Conservation (phyloP, 2,888 invertebrate genomes). For the Thelaira solivaga region DNA sequence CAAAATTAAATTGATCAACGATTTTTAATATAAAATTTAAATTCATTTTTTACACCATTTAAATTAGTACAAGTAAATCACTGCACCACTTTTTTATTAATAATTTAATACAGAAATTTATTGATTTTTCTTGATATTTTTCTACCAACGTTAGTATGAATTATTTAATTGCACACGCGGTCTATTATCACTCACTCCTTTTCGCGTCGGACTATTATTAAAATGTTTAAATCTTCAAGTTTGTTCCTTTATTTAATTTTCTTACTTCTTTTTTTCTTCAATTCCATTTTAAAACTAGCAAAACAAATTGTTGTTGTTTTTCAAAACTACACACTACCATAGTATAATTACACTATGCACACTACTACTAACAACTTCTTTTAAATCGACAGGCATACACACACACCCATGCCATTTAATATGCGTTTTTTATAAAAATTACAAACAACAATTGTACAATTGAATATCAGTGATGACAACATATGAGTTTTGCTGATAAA, state of each 20-base stretch:
- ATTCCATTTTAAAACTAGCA: constrained; percentile 34
- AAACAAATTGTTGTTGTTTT: too few species aligned
- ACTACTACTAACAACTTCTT: too few species aligned
- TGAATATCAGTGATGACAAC: too few species aligned
- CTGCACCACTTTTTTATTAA: constrained; percentile 10
- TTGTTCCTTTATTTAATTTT: constrained; percentile 42
- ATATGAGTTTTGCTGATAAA: too few species aligned
- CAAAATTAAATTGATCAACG: not conserved
- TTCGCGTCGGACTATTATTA: constrained; percentile 55
- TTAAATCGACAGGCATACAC: too few species aligned
- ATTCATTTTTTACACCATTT: not conserved
- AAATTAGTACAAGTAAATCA: not conserved
- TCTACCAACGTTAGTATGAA: constrained; percentile 17
- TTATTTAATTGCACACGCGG: constrained; percentile 55
- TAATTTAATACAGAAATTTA: constrained; percentile 30
- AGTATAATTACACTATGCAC: too few species aligned
- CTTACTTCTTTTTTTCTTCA: constrained; percentile 8
- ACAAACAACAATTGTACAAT: too few species aligned
- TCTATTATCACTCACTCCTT: constrained; percentile 44
- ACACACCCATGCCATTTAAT: too few species aligned
- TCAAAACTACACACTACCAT: too few species aligned
- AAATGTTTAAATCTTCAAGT: constrained; percentile 54
- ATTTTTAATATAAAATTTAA: not conserved
- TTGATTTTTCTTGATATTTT: constrained; percentile 47
- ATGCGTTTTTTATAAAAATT: too few species aligned